These are phyloP conservation scores for Melinaea marsaeus DNA, from an alignment of 2,888 invertebrate species.

Conservation along the genomic window DNA sequence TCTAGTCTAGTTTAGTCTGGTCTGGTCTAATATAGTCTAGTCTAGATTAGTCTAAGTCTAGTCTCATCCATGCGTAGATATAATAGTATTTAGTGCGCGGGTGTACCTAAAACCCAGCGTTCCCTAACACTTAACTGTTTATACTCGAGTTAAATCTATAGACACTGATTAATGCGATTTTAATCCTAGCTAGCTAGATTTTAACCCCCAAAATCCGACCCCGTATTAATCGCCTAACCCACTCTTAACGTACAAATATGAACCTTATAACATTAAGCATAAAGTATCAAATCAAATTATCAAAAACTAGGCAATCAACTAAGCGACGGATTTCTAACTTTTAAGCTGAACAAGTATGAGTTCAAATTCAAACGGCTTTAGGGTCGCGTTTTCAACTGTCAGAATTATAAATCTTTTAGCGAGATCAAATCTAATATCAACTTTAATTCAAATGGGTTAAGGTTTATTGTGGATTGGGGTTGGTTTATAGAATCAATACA, in stretches of 20 bases:
- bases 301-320: constrained; percentile 34
- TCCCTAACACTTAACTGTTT: constrained; percentile 78
- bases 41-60: too few relatives aligned
- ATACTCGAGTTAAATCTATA: constrained; percentile 74
- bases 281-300: constrained; percentile 41
- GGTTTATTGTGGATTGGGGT: constrained; percentile 42
- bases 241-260: constrained; percentile 63
- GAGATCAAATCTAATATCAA: constrained; percentile 34
- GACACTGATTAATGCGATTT: constrained; percentile 85
- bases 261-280: constrained; percentile 42
- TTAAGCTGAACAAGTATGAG: constrained; percentile 62
- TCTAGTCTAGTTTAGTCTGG: too few relatives aligned
- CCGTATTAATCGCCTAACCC: constrained; percentile 74
- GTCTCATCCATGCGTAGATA: too few relatives aligned
- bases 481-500: constrained; percentile 64
- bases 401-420: constrained; percentile 36
- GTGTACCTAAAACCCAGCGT: constrained; percentile 60
- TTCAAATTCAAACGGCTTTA: constrained; percentile 65
- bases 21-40: too few relatives aligned
- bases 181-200: constrained; percentile 80
- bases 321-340: constrained; percentile 62
- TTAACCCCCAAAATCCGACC: constrained; percentile 80
- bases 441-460: constrained; percentile 36
- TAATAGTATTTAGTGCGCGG: constrained; percentile 26
- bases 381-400: constrained; percentile 56